Evolutionary conservation across 1,140 invertebrate genomes (phyloP), one percentile per base, ranked within the genome.

Genomic region (Hylaeus anthracinus): DNA sequence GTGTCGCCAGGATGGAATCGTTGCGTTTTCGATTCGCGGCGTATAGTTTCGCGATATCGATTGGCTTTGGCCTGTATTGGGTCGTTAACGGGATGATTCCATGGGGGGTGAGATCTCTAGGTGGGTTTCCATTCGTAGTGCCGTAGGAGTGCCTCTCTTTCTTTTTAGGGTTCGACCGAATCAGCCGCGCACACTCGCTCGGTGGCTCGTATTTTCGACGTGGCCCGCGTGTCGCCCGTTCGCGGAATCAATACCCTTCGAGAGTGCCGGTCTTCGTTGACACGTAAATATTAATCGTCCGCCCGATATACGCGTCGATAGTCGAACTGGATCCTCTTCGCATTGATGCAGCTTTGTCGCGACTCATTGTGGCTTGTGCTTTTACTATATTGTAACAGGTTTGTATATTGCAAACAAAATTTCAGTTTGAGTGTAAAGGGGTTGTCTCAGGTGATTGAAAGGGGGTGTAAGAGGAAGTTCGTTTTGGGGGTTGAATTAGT

Each of bases 241-340:
- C 67, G 74, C 66, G 72, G 69, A 86, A 86, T 86, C 85, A 86
- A 86, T 86, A 86, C 81, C 81, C 61, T 86, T 86, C 71, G 71
- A 55, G 72, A 51, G 51, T 48, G 64, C 74, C 55, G 69, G 77
- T 73, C 69, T 58, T 70, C 67, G 61, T 72, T 75, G 70, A 71
- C 75, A 60, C 84, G 73, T 80, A 72, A 86, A 86, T 86, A 76
- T 76, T 71, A 79, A 81, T 82, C 39, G 66, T 55, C 70, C 39
- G n/a, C 55, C 48, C 67, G 71, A 78, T 79, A 63, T 64, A 61
- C 55, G 43, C 41, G 55, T 12, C 43, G 48, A 48, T 60, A 43
- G 26, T 26, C 26, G 26, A 26, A 26, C 26, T 0, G 26, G 26
- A 26, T 26, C 26, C 26, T 26, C 26, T 26, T 26, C 26, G 26